Percentiles rank a stretch among this genome's conserved stretches.
Conservation (phyloP, 2,113 vertebrate genomes). For the Hemicordylus capensis region DNA sequence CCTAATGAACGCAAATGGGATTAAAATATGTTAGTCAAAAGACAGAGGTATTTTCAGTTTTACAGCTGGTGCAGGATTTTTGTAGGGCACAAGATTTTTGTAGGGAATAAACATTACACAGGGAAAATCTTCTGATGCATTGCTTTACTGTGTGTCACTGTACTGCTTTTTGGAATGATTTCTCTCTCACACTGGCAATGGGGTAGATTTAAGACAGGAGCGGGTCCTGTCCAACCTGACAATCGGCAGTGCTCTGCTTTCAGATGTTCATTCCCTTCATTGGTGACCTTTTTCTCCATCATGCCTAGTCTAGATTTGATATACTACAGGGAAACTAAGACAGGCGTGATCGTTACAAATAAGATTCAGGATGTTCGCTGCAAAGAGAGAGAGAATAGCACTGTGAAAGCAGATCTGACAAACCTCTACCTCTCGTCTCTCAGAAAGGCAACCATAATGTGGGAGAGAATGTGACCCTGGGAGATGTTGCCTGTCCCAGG, state of each 20-base stretch:
- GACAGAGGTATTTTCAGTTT: not conserved
- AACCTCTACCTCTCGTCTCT: constrained; percentile 4
- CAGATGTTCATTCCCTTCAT: constrained; percentile 27
- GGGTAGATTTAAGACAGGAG: constrained; percentile 31
- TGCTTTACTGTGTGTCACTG: constrained; percentile 28
- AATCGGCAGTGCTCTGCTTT: constrained; percentile 36
- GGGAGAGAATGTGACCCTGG: not conserved
- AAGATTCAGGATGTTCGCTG: not conserved
- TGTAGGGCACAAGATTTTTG: constrained; percentile 43
- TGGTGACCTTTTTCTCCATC: constrained; percentile 43
- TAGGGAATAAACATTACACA: constrained; percentile 44
- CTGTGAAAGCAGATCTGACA: not conserved
- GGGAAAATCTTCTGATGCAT: constrained; percentile 10
- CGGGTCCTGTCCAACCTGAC: constrained; percentile 33
- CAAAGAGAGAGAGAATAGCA: constrained; percentile 19
- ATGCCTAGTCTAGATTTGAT: constrained; percentile 11
- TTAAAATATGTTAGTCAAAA: not conserved
- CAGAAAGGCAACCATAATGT: not conserved
- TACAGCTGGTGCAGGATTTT: not conserved
- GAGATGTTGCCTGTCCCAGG: not conserved
- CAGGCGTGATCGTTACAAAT: not conserved
- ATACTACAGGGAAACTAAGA: not conserved
- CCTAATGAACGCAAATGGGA: constrained; percentile 47
- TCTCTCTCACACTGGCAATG: constrained; percentile 51
- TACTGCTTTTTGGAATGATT: constrained; percentile 42